Evolutionary conservation across 2,797 vertebrate genomes (phyloP), one percentile per base, ranked within the genome.

Genomic region (Rhinoraja longicauda): DNA sequence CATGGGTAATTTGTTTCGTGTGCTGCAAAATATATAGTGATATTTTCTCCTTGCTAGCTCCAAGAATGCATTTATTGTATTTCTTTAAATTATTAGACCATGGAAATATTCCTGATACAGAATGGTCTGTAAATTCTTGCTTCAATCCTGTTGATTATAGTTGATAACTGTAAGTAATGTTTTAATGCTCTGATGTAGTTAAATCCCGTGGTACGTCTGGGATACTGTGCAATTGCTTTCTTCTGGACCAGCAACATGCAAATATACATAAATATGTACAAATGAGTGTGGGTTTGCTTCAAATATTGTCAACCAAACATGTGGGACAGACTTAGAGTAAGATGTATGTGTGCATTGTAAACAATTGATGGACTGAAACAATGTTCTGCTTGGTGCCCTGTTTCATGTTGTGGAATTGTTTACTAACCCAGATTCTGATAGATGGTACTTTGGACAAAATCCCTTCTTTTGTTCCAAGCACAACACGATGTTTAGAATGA

Each of bases 1-100:
- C 67, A 39, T 91, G 90, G 90, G 70, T 92, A 92, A 75, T 92
- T 91, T 72, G 32, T 21, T 73, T 91, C 73, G 70, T 91, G 70
- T 92, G 90, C 32, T 92, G 24, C 64, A 75, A 92, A 73, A 75
- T 91, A 64, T 82, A 26, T 86, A 62, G 82, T 75, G 67, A 73
- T 70, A 39, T 75, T 75, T 75, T 75, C 45, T n/a, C 90, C 72
- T 53, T 39, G 72, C 36, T 45, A 73, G 67, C 67, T 90, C 32
- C 19, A 90, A 91, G 36, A 92, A 15, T 92, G 70, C 90, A 75
- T 53, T 73, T 53, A 73, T 73, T 92, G 70, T 75, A 92, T 29
- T 91, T 73, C 39, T 92, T 39, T 53, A 92, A 92, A 75, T 92
- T 88, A 88, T 88, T 92, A 73, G 70, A 73, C 24, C 45, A 36